Base-by-base conservation (phyloP, 2,797 vertebrate genomes). In the Gallirallus australis region DNA sequence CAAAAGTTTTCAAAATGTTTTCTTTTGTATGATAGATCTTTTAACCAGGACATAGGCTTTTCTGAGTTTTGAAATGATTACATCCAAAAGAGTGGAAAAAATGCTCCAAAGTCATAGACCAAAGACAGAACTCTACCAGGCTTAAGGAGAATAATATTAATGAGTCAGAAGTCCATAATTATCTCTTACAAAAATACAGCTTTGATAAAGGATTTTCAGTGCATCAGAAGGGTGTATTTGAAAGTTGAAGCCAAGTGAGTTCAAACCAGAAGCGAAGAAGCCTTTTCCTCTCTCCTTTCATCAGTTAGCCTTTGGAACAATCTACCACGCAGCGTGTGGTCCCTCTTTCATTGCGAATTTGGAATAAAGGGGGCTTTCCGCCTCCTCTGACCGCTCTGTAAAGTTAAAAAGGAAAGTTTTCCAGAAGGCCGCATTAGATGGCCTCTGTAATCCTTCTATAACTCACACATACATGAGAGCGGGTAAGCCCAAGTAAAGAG, bases 101-200 rank as follows among this genome's bases (percentile, higher is more conserved):
- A 68, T 13, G 20, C 39, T 76, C 54, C n/a, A 57, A 88, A 93
- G 73, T 63, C 33, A 70, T 23, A 84, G 73, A 96, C 82, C 73
- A 95, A 96, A 95, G 77, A 93, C 90, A 66, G 84, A 92, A 77
- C 59, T 39, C 83, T 93, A 50, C 83, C 86, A 82, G 31, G 81
- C 42, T 80, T 89, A 82, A 79, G 77, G 5, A 95, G 64, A 39
- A 53, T 79, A 82, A 65, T 78, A 56, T 81, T 95, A 91, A 94
- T 90, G 82, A 93, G n/a, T 82, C 93, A 86, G 54, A 90, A 21
- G 35, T 45, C 73, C 84, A n/a, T 91, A 94, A 95, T 94, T 91
- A 72, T 90, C 82, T 91, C 47, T 69, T 78, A 59, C 47, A n/a
- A 86, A 94, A 93, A 93, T 57, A 83, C 1, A 69, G 42, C 82